Base-by-base conservation (phyloP, 2,113 vertebrate genomes). In the Stigmatopora nigra region DNA sequence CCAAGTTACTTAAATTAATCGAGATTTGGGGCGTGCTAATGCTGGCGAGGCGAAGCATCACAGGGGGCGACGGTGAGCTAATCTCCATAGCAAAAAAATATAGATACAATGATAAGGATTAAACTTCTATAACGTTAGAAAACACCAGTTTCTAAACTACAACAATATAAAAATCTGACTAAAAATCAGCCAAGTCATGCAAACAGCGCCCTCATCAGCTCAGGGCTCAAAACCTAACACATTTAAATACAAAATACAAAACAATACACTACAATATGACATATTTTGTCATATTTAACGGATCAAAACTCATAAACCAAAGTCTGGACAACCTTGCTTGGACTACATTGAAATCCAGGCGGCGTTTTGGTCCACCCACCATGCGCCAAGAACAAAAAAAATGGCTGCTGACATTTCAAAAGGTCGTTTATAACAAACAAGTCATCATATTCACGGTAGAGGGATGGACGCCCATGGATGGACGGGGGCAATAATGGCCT, bases 391-490 rank as follows among this genome's bases (percentile, higher is more conserved):
- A 8, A 41, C 38, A 41, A 41, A 41, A 16, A 16, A 51, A 49
- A 49, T 8, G 53, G 20, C 38, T 16, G 56, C 22, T 59, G 57
- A 38, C 57, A 59, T 59, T 59, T 59, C 8, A 31, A 45, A 61
- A 61, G 59, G 59, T 61, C 38, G 41, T 22, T 22, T 7, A 7
- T 38, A 61, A 44, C 41, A 61, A 61, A 61, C 59, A 45, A 45
- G 59, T 16, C 6, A 7, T 45, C 59, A 15, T 22, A 3, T 15
- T 45, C 38, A 11, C n/a, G 13, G 22, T 22, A 41, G 57, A 22
- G 38, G 59, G 41, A 53, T 20, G 51, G 51, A 53, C 11, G 51
- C n/a, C 38, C 19, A 53, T 20, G 51, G 51, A 53, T 9, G 51
- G 20, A 60, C 22, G 53, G 16, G 16, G 53, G 25, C 53, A 25